These are phyloP conservation scores for Micropoecilia bifurca DNA, from an alignment of 2,797 vertebrate genomes.

Conservation along the genomic window DNA sequence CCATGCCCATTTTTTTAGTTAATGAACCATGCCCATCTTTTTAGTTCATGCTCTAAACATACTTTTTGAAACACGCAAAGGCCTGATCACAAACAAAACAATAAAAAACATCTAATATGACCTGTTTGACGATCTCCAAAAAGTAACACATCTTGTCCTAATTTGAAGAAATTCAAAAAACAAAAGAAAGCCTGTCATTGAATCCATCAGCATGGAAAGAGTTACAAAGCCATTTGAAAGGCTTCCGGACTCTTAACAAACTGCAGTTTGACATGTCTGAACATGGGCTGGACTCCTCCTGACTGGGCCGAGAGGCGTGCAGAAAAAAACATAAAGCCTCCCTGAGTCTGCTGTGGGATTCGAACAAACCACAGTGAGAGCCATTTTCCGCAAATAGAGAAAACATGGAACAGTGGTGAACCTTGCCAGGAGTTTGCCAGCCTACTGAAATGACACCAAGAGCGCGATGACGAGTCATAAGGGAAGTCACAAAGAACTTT, in stretches of 20 bases:
- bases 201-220: background rate
- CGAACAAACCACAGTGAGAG: background rate
- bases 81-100: background rate
- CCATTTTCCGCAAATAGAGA: background rate
- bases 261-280: conserved; percentile 88
- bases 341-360: conserved; percentile 80
- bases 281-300: conserved; percentile 95
- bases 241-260: background rate
- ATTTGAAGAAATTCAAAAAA: background rate
- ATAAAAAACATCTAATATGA: background rate
- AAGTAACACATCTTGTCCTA: background rate
- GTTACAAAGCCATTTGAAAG: background rate
- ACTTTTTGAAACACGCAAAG: background rate
- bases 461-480: background rate
- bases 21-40: background rate
- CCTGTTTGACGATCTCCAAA: background rate
- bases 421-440: background rate
- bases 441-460: background rate
- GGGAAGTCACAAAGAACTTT: background rate
- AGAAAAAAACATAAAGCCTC: conserved; percentile 86
- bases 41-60: background rate
- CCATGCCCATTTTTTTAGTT: background rate
- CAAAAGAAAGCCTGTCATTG: background rate
- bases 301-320: conserved; percentile 89
- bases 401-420: background rate